Base-by-base conservation (phyloP, 1,140 invertebrate species). In the Drosophila ananassae region DNA sequence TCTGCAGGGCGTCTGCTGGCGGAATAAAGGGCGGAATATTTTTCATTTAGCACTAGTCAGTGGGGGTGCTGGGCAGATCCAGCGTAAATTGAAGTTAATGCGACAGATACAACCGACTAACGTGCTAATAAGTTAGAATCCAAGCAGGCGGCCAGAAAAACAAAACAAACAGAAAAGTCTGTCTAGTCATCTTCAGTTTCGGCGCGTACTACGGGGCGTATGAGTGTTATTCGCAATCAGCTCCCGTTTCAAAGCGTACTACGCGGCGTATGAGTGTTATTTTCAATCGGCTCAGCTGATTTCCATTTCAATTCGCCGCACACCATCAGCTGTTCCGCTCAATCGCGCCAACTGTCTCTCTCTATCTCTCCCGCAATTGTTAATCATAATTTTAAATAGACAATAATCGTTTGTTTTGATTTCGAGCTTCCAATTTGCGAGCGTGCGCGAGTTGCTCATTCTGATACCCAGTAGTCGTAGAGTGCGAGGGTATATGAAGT, bases 381-480 rank as follows among this genome's bases (percentile, higher is more conserved):
- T 90, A 87, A 87, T 90, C 83, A 90, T 90, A 87, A 77, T 90
- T 90, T 90, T 90, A 90, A 90, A 83, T 90, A 79, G 82, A 79
- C 82, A 90, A 82, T 90, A 81, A 90, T 90, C 72, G 72, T 87
- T 89, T 89, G 74, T 90, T 90, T 90, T 77, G 85, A 79, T 80
- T 89, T 85, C 79, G 77, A 76, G 83, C 79, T 87, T 87, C 83
- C 83, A 89, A 80, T 80, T 85, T 80, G 73, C 66, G 79, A 89
- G 79, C 73, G 84, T 76, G 78, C 82, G 78, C 82, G 61, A 82
- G 76, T 81, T 78, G 64, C 82, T 87, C 69, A 72, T 34, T 52
- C 6, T 28, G 25, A 28, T 28, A 28, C 25, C 25, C 25, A 28
- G 5, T 28, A 28, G 1, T 28, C 5, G 6, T 1, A 28, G 25